Evolutionary conservation across 2,888 invertebrate genomes (phyloP), one percentile per base, ranked within the genome.

Genomic region (Caradrina clavipalpis): DNA sequence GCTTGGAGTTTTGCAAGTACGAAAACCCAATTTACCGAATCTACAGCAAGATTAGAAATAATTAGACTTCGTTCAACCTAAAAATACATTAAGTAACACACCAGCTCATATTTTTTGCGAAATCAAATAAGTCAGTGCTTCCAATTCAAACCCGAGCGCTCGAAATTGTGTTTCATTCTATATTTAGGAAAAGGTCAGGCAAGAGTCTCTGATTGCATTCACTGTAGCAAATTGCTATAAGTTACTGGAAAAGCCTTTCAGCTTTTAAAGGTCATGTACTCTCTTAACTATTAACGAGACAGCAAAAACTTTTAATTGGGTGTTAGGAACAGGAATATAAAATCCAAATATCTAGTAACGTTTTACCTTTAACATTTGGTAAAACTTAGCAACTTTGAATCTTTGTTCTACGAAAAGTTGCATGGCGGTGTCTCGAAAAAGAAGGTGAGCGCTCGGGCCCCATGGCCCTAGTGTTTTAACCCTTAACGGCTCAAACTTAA

Each of bases 131-230:
- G 21, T 13, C 39, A 2, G 11, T 47, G 11, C n/a, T 66, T 56
- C 51, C n/a, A 55, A 13, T 58, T 62, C n/a, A 47, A 69, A 69
- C 26, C 50, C 62, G 53, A 54, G 45, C 49, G 45, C 49, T 76
- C 1, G 22, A 53, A n/a, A 76, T 76, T 76, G 76, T 47, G 15
- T 60, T 68, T n/a, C 35, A n/a, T 57, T 69, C 56, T 73, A 76
- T 69, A 47, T 74, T 69, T 1, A 56, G 35, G 7, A 17, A 65
- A 76, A 76, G 78, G 78, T 76, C 78, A 76, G 19, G 19, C 21
- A 31, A 57, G 56, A 65, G 42, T 21, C 26, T 57, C 49, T 39
- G 13, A 39, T 45, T 65, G 50, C 49, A 58, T 42, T 72, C 45
- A 31, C n/a, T 47, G 49, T 21, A 47, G 26, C 57, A 1, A 75